Conservation (phyloP, 2,797 vertebrate genomes). For the Iguana delicatissima region DNA sequence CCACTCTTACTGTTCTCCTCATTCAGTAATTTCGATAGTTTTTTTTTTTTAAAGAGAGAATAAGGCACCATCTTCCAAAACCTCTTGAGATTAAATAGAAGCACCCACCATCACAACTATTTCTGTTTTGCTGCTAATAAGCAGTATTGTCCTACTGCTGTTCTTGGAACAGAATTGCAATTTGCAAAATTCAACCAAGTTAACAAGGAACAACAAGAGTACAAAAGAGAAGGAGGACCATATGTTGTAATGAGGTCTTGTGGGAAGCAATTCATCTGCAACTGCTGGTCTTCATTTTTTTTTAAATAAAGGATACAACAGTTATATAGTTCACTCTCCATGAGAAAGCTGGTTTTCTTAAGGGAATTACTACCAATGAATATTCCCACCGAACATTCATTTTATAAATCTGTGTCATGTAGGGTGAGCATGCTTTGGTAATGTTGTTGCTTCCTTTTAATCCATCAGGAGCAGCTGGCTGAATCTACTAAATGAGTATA, state of each 20-base stretch:
- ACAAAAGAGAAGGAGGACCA: constrained; percentile 18
- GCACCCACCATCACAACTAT: not conserved
- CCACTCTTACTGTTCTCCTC: not conserved
- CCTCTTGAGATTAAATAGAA: not conserved
- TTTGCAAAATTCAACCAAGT: constrained; percentile 34
- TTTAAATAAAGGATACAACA: constrained; percentile 9
- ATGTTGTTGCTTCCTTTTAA: constrained; percentile 13
- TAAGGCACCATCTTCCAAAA: not conserved
- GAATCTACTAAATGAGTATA: not conserved
- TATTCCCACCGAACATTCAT: constrained; percentile 11
- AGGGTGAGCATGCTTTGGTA: constrained; percentile 29
- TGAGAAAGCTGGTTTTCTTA: constrained; percentile 53
- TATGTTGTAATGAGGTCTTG: constrained; percentile 38
- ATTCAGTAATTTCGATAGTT: not conserved
- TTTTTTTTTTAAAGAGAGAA: not conserved
- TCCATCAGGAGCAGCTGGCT: not conserved
- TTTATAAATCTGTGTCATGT: constrained; percentile 39
- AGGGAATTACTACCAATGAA: constrained; percentile 37
- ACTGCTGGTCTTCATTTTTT: constrained; percentile 8
- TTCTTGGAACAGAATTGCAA: constrained; percentile 37
- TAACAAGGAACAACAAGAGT: constrained; percentile 18
- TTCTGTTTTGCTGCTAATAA: constrained; percentile 17
- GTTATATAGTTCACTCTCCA: constrained; percentile 36
- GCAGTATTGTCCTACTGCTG: constrained; percentile 26
- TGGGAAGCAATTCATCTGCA: constrained; percentile 14